Conservation (phyloP, 1,140 invertebrate genomes). For the honey bee (Apis mellifera) region Amel_HAv3.1 CM009932.2:11935001-11935500, state of each 20-base stretch:
- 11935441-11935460: neutral
- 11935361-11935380: neutral
- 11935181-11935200: neutral
- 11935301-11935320: neutral
- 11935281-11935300: neutral
- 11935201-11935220: neutral
- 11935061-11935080: neutral
- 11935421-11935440: neutral
- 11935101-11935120: neutral
- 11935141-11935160: neutral
- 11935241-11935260: neutral
- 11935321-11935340: neutral
- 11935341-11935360: neutral
- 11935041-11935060: slow-evolving; percentile 17
- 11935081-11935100: neutral
- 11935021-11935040: neutral
- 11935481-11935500: neutral
- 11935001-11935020: slow-evolving; percentile 28
- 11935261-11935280: neutral
- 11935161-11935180: neutral
- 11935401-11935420: slow-evolving; percentile 18
- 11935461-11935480: neutral
- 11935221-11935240: slow-evolving; percentile 2
- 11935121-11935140: neutral
- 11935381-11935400: neutral